Base-by-base conservation (phyloP, 2,113 vertebrate species). In the Syngnathus typhle region DNA sequence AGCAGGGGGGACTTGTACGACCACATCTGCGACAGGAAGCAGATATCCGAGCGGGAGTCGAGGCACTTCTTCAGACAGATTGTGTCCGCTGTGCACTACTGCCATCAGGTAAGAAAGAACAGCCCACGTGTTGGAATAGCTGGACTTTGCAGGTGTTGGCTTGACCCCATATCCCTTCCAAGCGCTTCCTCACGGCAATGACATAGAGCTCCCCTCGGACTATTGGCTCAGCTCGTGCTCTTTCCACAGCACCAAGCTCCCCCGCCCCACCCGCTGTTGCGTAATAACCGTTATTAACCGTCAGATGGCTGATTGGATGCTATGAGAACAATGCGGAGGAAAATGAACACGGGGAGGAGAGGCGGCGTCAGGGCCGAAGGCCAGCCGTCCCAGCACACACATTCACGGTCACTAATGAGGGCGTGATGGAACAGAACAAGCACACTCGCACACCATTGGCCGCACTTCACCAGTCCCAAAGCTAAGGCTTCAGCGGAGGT, bases 51-150 rank as follows among this genome's bases (percentile, higher is more conserved):
- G 67, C 89, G 70, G 0, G 94, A 98, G 7, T 92, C 95, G 0
- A 89, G 95, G 0, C 92, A 94, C 68, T 93, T 98, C 91, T 99
- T 98, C 90, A 88, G 97, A 13, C 96, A 98, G 79, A 95, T 98
- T 0, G 94, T 98, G 36, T 98, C 95, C 0, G 97, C 97, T 0
- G 90, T 98, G 58, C 93, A 94, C 77, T 95, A 98, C 83, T 99
- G 97, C 82, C 97, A 99, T 67, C 92, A 89, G 91, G 97, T 98
- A 74, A 82, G 64, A 3, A 12, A 1, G 3, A 32, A 32, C 27
- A 32, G 27, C 27, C 27, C 27, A 52, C 21, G n/a, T 52, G 16
- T 51, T 21, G 10, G 9, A n/a, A n/a, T n/a, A 52, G 49, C 19
- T 52, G 19, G 7, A n/a, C 49, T 51, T 51, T 19, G 49, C 49